A percentile compares a stretch with the other conserved stretches of the same genome.
These are phyloP conservation scores for Drosophila subobscura DNA, from an alignment of 1,140 invertebrate species.

Conservation along the genomic window DNA sequence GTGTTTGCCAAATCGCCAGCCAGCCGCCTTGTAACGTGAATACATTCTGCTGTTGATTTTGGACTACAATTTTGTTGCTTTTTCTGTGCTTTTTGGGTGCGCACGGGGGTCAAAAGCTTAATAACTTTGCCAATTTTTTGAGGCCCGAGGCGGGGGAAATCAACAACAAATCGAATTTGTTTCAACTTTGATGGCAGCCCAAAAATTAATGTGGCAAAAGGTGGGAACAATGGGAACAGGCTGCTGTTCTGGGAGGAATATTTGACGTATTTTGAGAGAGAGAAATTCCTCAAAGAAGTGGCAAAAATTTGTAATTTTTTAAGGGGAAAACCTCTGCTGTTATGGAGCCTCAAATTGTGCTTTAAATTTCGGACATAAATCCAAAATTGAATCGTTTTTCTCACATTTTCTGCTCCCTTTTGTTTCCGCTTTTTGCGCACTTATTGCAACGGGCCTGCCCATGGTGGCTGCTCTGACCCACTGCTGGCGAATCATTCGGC, in stretches of 20 bases:
- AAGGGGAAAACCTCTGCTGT: too few relatives aligned
- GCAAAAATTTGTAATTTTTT: too few relatives aligned
- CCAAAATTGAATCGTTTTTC: slow-evolving; percentile 7
- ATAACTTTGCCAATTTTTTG: slow-evolving; percentile 57
- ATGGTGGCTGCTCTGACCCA: slow-evolving; percentile 46
- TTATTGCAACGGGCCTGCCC: slow-evolving; percentile 43
- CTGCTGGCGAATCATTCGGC: slow-evolving; percentile 39
- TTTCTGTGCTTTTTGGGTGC: slow-evolving; percentile 9
- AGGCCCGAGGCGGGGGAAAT: too few relatives aligned
- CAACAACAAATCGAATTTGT: slow-evolving; percentile 29
- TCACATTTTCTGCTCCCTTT: neutral
- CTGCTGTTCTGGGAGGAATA: too few relatives aligned
- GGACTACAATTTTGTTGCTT: neutral
- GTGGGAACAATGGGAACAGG: neutral
- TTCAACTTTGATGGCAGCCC: slow-evolving; percentile 7
- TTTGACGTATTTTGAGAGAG: too few relatives aligned
- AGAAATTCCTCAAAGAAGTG: too few relatives aligned
- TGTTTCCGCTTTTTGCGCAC: slow-evolving; percentile 31
- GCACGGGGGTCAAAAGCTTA: slow-evolving; percentile 51
- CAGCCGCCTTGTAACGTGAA: slow-evolving; percentile 17
- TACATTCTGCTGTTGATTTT: slow-evolving; percentile 26
- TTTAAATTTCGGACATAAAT: too few relatives aligned
- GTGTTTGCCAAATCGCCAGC: slow-evolving; percentile 53
- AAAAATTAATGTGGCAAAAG: slow-evolving; percentile 4
- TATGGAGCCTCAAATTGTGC: too few relatives aligned